These are phyloP conservation scores for rabbit (Oryctolagus cuniculus) DNA, from an alignment of 2,113 vertebrate genomes.

Conservation along the genomic window mOryCun1.1 NC_091435.1:15150501-15151000, in stretches of 20 bases:
- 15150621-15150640: background rate
- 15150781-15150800: background rate
- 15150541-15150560: slow-evolving; percentile 59
- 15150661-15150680: background rate
- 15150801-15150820: background rate
- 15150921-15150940: slow-evolving; percentile 63
- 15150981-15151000: background rate
- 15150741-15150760: background rate
- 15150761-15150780: background rate
- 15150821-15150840: background rate
- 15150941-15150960: background rate
- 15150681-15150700: background rate
- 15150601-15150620: background rate
- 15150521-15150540: background rate
- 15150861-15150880: slow-evolving; percentile 51
- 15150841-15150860: background rate
- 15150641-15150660: background rate
- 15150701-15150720: slow-evolving; percentile 2
- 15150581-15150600: background rate
- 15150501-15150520: background rate
- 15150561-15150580: accelerated
- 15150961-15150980: background rate
- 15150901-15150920: slow-evolving; percentile 58
- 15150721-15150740: background rate
- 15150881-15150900: slow-evolving; percentile 80